Conservation (phyloP, 2,113 vertebrate genomes). For the Myrmophylax atrothorax region DNA sequence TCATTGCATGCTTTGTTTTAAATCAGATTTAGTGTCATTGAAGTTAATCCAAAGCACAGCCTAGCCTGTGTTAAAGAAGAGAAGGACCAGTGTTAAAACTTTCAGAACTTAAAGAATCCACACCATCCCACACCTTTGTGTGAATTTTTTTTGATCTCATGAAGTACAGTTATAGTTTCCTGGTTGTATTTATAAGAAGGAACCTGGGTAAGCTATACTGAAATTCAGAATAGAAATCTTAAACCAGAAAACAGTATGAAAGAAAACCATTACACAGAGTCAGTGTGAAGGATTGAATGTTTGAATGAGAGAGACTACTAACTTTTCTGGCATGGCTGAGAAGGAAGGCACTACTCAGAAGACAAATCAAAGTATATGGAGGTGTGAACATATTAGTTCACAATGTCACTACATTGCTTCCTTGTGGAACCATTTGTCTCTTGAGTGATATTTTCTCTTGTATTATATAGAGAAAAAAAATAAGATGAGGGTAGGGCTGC, state of each 20-base stretch:
- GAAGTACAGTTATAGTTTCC: background rate
- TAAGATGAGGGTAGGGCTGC: background rate
- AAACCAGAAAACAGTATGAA: background rate
- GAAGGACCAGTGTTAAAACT: background rate
- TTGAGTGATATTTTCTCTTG: background rate
- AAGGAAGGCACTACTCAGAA: background rate
- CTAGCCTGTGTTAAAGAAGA: background rate
- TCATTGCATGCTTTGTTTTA: background rate
- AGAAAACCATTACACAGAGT: background rate
- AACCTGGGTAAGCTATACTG: background rate
- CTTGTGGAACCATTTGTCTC: background rate
- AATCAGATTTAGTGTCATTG: background rate
- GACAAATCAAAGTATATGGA: no score
- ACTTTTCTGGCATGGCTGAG: background rate
- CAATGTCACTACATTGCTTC: background rate
- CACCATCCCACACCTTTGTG: background rate
- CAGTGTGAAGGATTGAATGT: background rate
- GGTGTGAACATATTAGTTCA: background rate
- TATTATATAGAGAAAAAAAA: background rate
- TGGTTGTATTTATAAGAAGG: background rate
- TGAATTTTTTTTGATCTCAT: background rate
- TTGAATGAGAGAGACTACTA: background rate
- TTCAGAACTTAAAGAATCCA: background rate
- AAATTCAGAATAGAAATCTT: background rate
- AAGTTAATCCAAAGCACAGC: background rate